Conservation (phyloP, 2,113 vertebrate species). For the Uria lomvia region DNA sequence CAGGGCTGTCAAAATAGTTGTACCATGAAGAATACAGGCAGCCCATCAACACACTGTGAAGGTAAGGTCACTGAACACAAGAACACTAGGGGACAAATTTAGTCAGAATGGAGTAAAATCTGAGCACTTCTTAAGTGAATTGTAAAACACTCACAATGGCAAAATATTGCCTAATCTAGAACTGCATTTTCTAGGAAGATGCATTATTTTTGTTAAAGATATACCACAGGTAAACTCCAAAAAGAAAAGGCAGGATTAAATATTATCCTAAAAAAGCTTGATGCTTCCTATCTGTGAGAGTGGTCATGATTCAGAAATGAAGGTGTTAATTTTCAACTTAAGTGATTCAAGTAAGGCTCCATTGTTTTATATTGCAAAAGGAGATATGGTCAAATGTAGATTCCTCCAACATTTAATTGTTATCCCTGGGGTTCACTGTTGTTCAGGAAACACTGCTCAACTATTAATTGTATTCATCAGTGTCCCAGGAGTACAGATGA, state of each 20-base stretch:
- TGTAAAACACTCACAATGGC: background rate
- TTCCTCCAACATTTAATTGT: background rate
- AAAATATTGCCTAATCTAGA: background rate
- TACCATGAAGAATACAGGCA: conserved; percentile 42
- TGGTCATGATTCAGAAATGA: background rate
- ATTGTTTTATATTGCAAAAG: background rate
- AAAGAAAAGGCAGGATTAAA: background rate
- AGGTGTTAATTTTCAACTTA: background rate
- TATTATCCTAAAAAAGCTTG: background rate
- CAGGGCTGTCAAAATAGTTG: conserved; percentile 51
- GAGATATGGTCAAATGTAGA: background rate
- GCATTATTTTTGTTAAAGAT: background rate
- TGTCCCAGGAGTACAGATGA: background rate
- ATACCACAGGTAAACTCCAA: background rate
- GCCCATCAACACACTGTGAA: background rate
- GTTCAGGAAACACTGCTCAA: background rate
- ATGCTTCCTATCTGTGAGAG: background rate
- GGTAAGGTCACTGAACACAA: conserved; percentile 41
- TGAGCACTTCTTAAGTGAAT: background rate
- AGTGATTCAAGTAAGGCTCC: background rate
- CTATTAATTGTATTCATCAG: background rate
- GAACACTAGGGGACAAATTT: background rate
- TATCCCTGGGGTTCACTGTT: background rate
- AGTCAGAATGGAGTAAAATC: background rate
- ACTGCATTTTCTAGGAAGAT: background rate